phyloP scores from a whole-genome alignment of 2,113 vertebrate genomes.

The Ivindomyrus marchei region DNA sequence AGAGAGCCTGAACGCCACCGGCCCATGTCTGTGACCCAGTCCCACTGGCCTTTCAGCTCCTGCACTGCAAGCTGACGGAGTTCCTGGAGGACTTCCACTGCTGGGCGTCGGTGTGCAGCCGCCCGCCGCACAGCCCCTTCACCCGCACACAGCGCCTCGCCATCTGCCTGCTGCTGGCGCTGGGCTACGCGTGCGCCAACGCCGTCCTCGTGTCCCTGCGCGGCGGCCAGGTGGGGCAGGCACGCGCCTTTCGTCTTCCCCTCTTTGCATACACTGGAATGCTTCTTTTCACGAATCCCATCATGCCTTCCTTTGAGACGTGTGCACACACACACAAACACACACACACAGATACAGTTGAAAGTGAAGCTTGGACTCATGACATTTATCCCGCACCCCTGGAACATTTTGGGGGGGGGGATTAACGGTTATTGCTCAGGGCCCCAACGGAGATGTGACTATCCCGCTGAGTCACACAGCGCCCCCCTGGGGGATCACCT shows the following conservation, averaged over 20 bases:
- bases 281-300: neutral
- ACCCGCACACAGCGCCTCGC: conserved; percentile 55
- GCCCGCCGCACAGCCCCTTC: conserved; percentile 50
- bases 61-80: conserved; percentile 53
- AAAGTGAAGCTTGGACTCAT: neutral
- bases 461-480: neutral
- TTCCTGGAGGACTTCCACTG: conserved; percentile 63
- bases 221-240: conserved; percentile 51
- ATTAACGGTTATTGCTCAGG: neutral
- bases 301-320: neutral
- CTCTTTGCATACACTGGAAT: neutral
- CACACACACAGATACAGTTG: neutral
- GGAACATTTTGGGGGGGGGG: neutral
- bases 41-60: conserved; percentile 47
- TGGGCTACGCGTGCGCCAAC: conserved; percentile 50
- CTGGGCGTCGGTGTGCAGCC: conserved; percentile 61
- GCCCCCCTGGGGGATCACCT: neutral
- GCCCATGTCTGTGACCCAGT: neutral
- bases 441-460: neutral
- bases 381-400: neutral
- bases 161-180: conserved; percentile 56
- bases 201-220: conserved; percentile 41
- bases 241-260: no score
- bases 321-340: neutral
- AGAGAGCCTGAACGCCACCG: neutral